Percentiles rank a stretch among this genome's conserved stretches.
These are phyloP conservation scores for Melikaiella ostensackeni DNA, from an alignment of 2,888 invertebrate genomes.

Conservation along the genomic window DNA sequence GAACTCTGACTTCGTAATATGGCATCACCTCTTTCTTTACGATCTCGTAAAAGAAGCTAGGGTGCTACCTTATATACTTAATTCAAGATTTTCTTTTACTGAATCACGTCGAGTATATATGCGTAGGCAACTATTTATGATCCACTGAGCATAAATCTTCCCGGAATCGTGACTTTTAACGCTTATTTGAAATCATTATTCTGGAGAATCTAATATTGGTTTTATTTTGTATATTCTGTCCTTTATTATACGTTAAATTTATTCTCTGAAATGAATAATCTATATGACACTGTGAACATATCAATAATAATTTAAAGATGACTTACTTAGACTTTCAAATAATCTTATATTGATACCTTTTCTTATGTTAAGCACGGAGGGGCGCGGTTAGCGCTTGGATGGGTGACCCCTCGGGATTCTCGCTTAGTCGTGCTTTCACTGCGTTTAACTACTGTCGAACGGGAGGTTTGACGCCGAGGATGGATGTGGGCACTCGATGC, in stretches of 20 bases:
- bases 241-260: not conserved
- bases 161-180: not conserved
- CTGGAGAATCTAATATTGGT: not conserved
- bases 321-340: too few species aligned
- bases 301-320: too few species aligned
- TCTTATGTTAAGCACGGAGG: too few species aligned
- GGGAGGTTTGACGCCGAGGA: too few species aligned
- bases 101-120: not conserved
- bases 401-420: too few species aligned
- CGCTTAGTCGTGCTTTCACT: too few species aligned
- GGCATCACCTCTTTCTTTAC: not conserved
- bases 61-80: not conserved
- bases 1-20: not conserved
- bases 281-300: not conserved
- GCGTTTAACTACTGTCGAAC: too few species aligned
- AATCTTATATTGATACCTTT: too few species aligned
- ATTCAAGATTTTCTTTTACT: constrained; percentile 3
- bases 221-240: not conserved
- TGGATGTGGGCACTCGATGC: too few species aligned
- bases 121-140: constrained; percentile 15
- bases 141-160: not conserved
- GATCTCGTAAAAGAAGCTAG: constrained; percentile 11
- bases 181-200: not conserved
- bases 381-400: too few species aligned
- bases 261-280: not conserved